Conservation (phyloP, 2,113 vertebrate species). For the Callipepla californica region DNA sequence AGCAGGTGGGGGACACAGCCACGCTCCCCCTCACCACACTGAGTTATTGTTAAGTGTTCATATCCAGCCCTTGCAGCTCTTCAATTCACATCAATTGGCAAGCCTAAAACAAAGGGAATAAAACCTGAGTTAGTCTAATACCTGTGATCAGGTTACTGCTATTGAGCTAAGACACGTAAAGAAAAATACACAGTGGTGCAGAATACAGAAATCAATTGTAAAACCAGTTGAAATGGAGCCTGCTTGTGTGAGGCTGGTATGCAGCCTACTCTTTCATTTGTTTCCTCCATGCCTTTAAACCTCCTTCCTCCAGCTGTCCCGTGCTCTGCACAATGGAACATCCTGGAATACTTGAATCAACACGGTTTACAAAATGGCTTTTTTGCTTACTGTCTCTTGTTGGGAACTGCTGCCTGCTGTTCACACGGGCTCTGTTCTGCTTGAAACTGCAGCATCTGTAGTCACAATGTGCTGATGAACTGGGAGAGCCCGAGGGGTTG, state of each 20-base stretch:
- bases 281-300: slow-evolving; percentile 57
- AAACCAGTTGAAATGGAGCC: slow-evolving; percentile 8
- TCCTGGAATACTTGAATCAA: slow-evolving; percentile 43
- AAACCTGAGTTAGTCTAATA: background rate
- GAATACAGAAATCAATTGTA: background rate
- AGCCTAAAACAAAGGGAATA: background rate
- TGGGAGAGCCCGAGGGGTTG: background rate
- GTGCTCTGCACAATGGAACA: slow-evolving; percentile 33
- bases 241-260: slow-evolving; percentile 24
- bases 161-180: background rate
- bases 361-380: background rate
- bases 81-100: background rate
- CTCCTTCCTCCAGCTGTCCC: slow-evolving; percentile 60
- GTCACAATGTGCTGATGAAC: background rate
- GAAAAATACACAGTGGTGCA: background rate
- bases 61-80: background rate
- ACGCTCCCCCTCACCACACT: background rate
- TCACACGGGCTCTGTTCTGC: background rate
- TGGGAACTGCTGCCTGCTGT: background rate
- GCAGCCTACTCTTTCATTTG: background rate
- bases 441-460: background rate
- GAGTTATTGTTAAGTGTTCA: slow-evolving; percentile 26
- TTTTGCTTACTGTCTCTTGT: background rate
- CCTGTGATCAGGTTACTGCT: slow-evolving; percentile 6
- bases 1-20: background rate